Base-by-base conservation (phyloP, 2,888 invertebrate species). In the Thera obeliscata region DNA sequence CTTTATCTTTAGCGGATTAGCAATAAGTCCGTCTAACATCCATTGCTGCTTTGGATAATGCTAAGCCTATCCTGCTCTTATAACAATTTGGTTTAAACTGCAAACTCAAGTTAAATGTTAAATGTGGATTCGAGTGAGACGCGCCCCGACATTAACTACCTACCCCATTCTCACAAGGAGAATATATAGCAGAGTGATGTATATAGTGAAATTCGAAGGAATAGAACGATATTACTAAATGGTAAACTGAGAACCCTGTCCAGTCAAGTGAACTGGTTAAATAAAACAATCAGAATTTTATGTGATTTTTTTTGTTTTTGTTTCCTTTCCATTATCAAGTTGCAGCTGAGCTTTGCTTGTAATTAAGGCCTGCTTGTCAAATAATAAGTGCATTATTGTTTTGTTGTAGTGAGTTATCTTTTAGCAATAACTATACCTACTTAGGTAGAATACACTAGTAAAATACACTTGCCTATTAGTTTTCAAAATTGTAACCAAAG, bases 261-360 rank as follows among this genome's bases (percentile, higher is more conserved):
- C 87, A 89, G 86, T 85, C 80, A 78, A 83, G 70, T 68, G 58
- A 72, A 76, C 69, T 72, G 72, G 77, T 83, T 82, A 82, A 85
- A 82, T 83, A 82, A 88, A 91, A 89, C 80, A 89, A 91, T 90
- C 89, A 86, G 86, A 88, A 83, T 90, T 92, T 91, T 86, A 91
- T 90, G 89, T 86, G 86, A 88, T 83, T 90, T 92, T 91, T 86
- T 88, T 87, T 87, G 87, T 83, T 80, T 74, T 82, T 78, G 73
- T 80, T 81, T 82, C 82, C 84, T 87, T 84, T 77, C 67, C 74
- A 78, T 9, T 46, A 46, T 56, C 7, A 7, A 52, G 3, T 49
- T 12, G 4, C 50, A 6, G 2, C 12, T 12, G 12, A 12, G 1
- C 12, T 0, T 3, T 3, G 22, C 12, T 12, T 50, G n/a, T 12